Evolutionary conservation across 2,888 invertebrate genomes (phyloP), one percentile per base, ranked within the genome.

Genomic region (Limenitis camilla): DNA sequence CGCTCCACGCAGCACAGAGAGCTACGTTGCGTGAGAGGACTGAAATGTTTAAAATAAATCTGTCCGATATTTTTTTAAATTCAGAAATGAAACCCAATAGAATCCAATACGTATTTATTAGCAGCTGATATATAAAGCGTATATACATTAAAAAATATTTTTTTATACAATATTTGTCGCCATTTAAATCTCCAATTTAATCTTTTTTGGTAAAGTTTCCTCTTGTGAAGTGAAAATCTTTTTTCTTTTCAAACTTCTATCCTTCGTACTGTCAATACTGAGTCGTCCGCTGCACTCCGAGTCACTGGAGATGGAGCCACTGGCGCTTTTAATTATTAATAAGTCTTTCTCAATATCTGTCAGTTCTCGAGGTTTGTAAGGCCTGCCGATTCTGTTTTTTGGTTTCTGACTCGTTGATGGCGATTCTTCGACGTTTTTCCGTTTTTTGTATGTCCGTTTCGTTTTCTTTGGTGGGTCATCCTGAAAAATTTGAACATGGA

Each of bases 311-410:
- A 76, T 50, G 0, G 71, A 68, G 40, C 69, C 79, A 0, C 81
- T 80, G 0, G 86, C 88, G 19, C 68, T 84, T 47, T 76, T 77
- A 2, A 88, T 88, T 1, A 86, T 85, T 0, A 85, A 57, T 0
- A 87, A 62, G 53, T 87, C 87, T 53, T 85, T 84, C 47, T 87
- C 87, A 1, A 87, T 81, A 29, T 86, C 86, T 0, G 82, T 81
- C 0, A 86, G 61, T 48, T 84, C 81, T 56, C 70, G 71, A 0
- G 81, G 81, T 29, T 81, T 83, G 1, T 71, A 65, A 0, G 78
- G 80, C 30, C 77, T 65, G 0, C 78, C 74, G 6, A 73, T 59
- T 0, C 72, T 71, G 1, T 68, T 69, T 56, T 80, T 79, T 0
- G 72, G 62, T 47, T 81, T 80, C 7, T 52, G 67, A 33, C 59